A percentile compares a stretch with the other conserved stretches of the same genome.
Evolutionary conservation across 2,888 invertebrate species (phyloP).

Genomic region (Leptinotarsa rubiginosa): DNA sequence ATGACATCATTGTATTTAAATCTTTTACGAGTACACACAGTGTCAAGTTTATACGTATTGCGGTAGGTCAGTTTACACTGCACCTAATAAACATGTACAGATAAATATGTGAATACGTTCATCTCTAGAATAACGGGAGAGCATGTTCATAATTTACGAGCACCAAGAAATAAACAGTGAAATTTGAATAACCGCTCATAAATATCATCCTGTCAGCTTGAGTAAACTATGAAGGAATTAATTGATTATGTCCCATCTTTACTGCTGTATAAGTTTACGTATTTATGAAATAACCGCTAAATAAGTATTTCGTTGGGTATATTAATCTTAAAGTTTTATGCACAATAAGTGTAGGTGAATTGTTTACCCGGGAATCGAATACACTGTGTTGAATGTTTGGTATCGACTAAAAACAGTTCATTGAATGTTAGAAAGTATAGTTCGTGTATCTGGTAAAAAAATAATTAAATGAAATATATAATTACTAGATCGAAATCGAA

Average conservation of each 20-base stretch:
- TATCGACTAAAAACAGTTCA: not conserved
- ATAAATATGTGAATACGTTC: conserved; percentile 6
- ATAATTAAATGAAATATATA: too few species aligned
- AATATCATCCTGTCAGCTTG: conserved; percentile 8
- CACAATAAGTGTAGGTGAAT: not conserved
- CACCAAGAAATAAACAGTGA: conserved; percentile 17
- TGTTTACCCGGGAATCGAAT: not conserved
- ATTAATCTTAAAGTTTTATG: not conserved
- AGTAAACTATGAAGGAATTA: not conserved
- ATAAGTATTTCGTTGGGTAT: not conserved
- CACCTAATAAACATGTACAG: not conserved
- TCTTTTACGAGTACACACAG: not conserved
- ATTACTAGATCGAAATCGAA: too few species aligned
- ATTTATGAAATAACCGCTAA: not conserved
- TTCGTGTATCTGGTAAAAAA: too few species aligned
- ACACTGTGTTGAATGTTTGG: not conserved
- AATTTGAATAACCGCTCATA: conserved; percentile 12
- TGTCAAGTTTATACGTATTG: conserved; percentile 2
- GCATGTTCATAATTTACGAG: conserved; percentile 10
- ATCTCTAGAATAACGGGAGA: not conserved
- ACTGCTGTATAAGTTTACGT: not conserved
- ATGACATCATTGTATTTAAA: not conserved
- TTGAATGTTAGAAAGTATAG: too few species aligned
- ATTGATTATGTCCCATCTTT: conserved; percentile 9
- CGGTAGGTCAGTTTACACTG: conserved; percentile 14